Evolutionary conservation across 2,888 invertebrate species (phyloP).

Genomic region (Aspidapion aeneum): DNA sequence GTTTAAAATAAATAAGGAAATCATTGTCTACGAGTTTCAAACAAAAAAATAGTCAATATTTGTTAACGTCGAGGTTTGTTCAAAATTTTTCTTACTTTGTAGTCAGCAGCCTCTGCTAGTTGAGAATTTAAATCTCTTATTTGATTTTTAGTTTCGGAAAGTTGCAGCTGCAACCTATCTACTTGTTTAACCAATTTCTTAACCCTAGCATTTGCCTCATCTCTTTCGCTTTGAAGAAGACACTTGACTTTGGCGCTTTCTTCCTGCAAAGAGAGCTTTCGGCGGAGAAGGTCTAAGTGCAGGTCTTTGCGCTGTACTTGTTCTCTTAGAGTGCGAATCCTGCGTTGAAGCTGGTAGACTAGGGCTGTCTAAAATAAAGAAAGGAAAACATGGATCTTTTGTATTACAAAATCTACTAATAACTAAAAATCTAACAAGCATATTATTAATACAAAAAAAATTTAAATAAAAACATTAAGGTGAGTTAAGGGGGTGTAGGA

Average conservation of each 20-base stretch:
- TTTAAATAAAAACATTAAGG: no score
- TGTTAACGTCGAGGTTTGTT: no score
- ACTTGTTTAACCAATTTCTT: slow-evolving; percentile 81
- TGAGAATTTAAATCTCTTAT: slow-evolving; percentile 82
- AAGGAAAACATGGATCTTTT: no score
- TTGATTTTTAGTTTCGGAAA: slow-evolving; percentile 78
- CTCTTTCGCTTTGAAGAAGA: slow-evolving; percentile 62
- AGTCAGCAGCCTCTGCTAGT: slow-evolving; percentile 80
- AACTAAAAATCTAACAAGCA: no score
- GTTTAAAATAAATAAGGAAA: no score
- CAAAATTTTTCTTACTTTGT: no score
- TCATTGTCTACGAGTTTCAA: no score
- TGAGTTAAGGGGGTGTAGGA: no score
- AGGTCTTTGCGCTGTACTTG: slow-evolving; percentile 89
- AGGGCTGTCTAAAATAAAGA: slow-evolving; percentile 65
- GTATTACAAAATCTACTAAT: no score
- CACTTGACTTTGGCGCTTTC: slow-evolving; percentile 63
- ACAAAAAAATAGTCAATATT: no score
- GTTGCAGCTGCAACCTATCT: slow-evolving; percentile 75
- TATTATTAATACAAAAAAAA: no score
- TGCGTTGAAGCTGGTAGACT: slow-evolving; percentile 86
- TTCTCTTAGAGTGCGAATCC: slow-evolving; percentile 81
- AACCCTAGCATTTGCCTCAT: slow-evolving; percentile 63
- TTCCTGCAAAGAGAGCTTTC: slow-evolving; percentile 83
- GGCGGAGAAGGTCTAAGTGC: slow-evolving; percentile 82